These are phyloP conservation scores for Syngnathus acus DNA, from an alignment of 2,797 vertebrate species.

Conservation along the genomic window DNA sequence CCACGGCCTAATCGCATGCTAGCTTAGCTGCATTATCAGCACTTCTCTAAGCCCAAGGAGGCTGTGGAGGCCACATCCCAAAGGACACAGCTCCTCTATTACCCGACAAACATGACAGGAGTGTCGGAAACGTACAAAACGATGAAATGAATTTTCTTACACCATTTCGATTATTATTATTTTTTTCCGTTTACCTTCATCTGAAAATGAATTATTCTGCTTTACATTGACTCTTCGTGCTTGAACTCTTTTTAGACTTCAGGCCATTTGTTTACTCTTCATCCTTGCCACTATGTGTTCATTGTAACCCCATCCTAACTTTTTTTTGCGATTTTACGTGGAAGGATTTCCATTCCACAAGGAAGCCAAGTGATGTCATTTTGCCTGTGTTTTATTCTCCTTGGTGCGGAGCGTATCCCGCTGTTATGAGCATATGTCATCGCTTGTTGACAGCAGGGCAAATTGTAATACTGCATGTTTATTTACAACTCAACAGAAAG, in stretches of 20 bases:
- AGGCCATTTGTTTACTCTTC: slow-evolving; percentile 11
- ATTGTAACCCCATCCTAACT: neutral
- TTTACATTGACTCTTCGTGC: slow-evolving; percentile 21
- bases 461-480: slow-evolving; percentile 19
- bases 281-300: neutral
- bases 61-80: neutral
- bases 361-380: slow-evolving; percentile 8
- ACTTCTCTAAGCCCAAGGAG: neutral
- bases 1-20: neutral
- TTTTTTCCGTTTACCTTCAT: neutral
- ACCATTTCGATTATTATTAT: no score
- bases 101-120: neutral
- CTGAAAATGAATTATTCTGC: neutral
- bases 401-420: slow-evolving; percentile 30
- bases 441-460: slow-evolving; percentile 32
- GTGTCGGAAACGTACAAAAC: neutral
- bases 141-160: no score
- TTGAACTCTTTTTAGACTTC: slow-evolving; percentile 14
- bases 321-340: neutral
- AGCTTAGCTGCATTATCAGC: slow-evolving; percentile 4
- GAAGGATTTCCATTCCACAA: neutral
- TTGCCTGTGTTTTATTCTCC: slow-evolving; percentile 11
- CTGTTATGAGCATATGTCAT: slow-evolving; percentile 58
- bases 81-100: neutral
- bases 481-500: neutral